Evolutionary conservation across 1,140 invertebrate genomes (phyloP), one percentile per base, ranked within the genome.

Genomic region (Lerema accius): DNA sequence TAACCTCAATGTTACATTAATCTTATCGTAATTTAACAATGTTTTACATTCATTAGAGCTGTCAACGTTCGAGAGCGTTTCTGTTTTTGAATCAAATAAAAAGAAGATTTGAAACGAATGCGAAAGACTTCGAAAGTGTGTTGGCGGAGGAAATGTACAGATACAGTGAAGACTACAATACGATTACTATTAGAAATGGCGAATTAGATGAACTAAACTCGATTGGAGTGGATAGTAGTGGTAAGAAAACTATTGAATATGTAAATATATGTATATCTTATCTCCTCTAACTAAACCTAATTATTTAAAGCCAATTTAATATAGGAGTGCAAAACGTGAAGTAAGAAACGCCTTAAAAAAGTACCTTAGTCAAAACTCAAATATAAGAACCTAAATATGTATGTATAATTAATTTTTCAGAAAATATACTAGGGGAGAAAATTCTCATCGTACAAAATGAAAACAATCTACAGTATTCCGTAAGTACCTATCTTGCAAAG

Each of bases 181-280:
- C 94, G 4, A 93, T 98, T 69, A 94, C 94, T 0, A 94, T 94
- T 88, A 95, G 97, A 9, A 95, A 97, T 83, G 96, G 96, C 0
- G 96, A 98, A 82, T 91, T 98, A n/a, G 97, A 98, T 86, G 97
- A 98, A 90, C 78, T 98, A 0, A 98, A 98, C 87, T 94, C 96
- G 67, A 98, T 98, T 67, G 96, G 98, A 94, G 96, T 98, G 3
- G 95, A 95, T 86, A 97, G 97, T 92, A 98, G 98, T 71, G 97
- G 96, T 96, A 88, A 91, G 87, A 71, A 37, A 26, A 48, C 45
- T 39, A 42, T n/a, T n/a, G n/a, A n/a, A n/a, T n/a, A n/a, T n/a
- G n/a, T n/a, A n/a, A n/a, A n/a, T n/a, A n/a, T n/a, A n/a, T n/a
- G n/a, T n/a, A n/a, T n/a, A n/a, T n/a, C n/a, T n/a, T n/a, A n/a